A percentile compares a stretch with the other conserved stretches of the same genome.
Conservation (phyloP, 2,797 vertebrate species). For the Enteromius afrohamiltoni region DNA sequence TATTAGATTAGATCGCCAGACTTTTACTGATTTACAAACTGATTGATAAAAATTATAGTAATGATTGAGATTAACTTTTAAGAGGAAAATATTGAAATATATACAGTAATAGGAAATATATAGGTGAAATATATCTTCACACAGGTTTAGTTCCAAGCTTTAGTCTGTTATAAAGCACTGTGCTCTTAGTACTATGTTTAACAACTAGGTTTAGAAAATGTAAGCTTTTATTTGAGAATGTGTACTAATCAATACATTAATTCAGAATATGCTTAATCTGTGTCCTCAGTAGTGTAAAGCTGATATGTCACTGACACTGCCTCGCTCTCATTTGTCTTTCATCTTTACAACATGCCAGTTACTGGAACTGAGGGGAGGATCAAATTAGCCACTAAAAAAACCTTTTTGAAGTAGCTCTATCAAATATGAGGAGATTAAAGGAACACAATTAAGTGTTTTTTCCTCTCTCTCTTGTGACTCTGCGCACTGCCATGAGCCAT, state of each 20-base stretch:
- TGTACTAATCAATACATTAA: constrained; percentile 12
- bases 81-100: not conserved
- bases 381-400: constrained; percentile 76
- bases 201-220: not conserved
- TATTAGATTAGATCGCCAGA: not conserved
- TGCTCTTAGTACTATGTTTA: not conserved
- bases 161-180: not conserved
- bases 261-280: constrained; percentile 9
- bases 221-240: not conserved
- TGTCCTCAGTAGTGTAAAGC: constrained; percentile 16
- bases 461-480: constrained; percentile 64
- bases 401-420: constrained; percentile 74
- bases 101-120: not conserved
- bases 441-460: constrained; percentile 72
- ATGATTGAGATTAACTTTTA: not conserved
- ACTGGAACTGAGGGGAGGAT: constrained; percentile 74
- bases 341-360: constrained; percentile 67
- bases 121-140: not conserved
- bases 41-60: no score
- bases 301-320: not conserved
- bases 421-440: constrained; percentile 76
- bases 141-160: not conserved
- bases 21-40: not conserved
- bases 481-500: constrained; percentile 66
- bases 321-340: constrained; percentile 58